Conservation (phyloP, 2,797 vertebrate genomes). For the Delichon dasypus region DNA sequence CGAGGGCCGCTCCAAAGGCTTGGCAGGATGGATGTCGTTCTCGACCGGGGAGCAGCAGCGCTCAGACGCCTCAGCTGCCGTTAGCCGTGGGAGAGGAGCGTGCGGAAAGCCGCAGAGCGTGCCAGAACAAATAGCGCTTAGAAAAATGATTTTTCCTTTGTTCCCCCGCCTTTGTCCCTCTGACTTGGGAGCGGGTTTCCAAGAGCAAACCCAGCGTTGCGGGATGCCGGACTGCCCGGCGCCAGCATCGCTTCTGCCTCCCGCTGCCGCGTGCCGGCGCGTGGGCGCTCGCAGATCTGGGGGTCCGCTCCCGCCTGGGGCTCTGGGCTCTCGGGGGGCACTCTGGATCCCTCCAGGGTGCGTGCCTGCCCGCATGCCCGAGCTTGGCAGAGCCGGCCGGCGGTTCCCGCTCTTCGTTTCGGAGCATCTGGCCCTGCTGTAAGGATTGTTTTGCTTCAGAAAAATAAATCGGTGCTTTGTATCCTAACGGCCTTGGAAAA, state of each 20-base stretch:
- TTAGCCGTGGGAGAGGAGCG: background rate
- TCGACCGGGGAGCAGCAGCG: background rate
- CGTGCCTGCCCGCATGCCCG: background rate
- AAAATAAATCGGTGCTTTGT: conserved; percentile 31
- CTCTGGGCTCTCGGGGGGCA: background rate
- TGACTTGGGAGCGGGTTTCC: background rate
- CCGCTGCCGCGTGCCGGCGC: accelerated
- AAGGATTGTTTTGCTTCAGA: conserved; percentile 22
- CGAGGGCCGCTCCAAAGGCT: conserved; percentile 1
- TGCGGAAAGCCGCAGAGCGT: background rate
- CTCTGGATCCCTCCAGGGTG: background rate
- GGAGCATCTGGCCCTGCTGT: background rate
- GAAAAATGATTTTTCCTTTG: conserved; percentile 41
- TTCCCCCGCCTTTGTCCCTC: conserved; percentile 33
- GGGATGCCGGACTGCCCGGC: background rate
- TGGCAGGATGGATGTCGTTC: background rate
- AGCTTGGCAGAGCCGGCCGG: background rate
- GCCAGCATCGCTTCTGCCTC: background rate
- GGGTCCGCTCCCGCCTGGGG: background rate
- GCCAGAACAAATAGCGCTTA: conserved; percentile 59
- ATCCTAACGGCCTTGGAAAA: background rate
- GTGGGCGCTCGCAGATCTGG: accelerated
- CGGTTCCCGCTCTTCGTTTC: background rate
- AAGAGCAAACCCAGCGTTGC: background rate
- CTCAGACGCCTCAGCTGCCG: background rate